Evolutionary conservation across 1,140 invertebrate species (phyloP).

Genomic region (Hyles euphorbiae): DNA sequence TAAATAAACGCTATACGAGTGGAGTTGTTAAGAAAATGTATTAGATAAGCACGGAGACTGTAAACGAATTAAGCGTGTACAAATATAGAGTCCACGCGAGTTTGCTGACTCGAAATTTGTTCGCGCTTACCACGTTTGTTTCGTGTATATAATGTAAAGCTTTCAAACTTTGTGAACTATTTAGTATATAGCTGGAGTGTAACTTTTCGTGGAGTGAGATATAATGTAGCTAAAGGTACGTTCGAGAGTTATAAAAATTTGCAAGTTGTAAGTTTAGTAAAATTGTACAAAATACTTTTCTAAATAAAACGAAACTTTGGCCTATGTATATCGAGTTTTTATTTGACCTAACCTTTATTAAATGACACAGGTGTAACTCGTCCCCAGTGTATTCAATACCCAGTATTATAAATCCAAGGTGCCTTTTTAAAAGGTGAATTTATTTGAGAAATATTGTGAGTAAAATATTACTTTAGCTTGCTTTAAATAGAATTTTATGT

Average conservation of each 20-base stretch:
- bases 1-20: constrained; percentile 50
- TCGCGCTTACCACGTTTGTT: no score
- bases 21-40: constrained; percentile 39
- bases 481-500: no score
- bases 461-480: no score
- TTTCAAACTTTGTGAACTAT: constrained; percentile 51
- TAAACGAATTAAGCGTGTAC: neutral
- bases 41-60: constrained; percentile 8
- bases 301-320: constrained; percentile 72
- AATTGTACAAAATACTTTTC: constrained; percentile 72
- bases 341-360: constrained; percentile 5
- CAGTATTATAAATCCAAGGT: no score
- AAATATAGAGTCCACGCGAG: no score
- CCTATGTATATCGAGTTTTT: constrained; percentile 51
- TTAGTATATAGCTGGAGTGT: constrained; percentile 34
- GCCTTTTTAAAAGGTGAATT: no score
- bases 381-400: no score
- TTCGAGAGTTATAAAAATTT: constrained; percentile 30
- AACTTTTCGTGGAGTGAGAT: constrained; percentile 49
- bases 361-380: neutral
- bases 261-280: constrained; percentile 55
- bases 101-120: no score
- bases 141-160: constrained; percentile 37
- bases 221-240: constrained; percentile 32
- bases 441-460: no score